A percentile compares a stretch with the other conserved stretches of the same genome.
These are phyloP conservation scores for Lophius piscatorius DNA, from an alignment of 2,113 vertebrate species.

Conservation along the genomic window DNA sequence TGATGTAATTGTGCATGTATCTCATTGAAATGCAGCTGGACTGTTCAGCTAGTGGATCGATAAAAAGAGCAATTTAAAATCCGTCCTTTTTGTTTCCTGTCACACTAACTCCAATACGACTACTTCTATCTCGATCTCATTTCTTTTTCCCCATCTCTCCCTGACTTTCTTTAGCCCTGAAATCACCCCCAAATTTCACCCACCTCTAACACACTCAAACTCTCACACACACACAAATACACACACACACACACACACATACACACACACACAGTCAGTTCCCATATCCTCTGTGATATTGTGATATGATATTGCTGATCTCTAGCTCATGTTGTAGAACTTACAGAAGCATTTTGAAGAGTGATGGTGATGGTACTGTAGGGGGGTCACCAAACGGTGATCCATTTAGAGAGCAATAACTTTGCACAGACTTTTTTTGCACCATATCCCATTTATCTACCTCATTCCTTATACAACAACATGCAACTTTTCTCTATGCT, in stretches of 20 bases:
- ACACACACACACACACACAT: not conserved
- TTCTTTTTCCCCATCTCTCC: slow-evolving; percentile 22
- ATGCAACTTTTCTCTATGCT: too few species aligned
- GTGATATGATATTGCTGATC: too few species aligned
- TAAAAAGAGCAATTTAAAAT: slow-evolving; percentile 50
- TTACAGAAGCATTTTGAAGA: slow-evolving; percentile 32
- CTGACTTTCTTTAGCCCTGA: slow-evolving; percentile 4
- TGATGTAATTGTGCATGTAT: slow-evolving; percentile 22
- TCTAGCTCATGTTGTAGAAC: slow-evolving; percentile 34
- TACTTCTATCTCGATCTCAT: too few species aligned
- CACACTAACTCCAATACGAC: too few species aligned
- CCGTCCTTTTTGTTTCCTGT: slow-evolving; percentile 40
- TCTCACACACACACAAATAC: not conserved
- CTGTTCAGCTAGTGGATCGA: slow-evolving; percentile 29
- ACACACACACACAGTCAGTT: slow-evolving; percentile 13
- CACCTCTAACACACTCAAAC: slow-evolving; percentile 10
- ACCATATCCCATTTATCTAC: too few species aligned
- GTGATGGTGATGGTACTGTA: slow-evolving; percentile 11
- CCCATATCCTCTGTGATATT: slow-evolving; percentile 37
- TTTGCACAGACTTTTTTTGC: too few species aligned
- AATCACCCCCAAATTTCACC: not conserved
- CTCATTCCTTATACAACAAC: too few species aligned
- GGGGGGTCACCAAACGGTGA: too few species aligned
- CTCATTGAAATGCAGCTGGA: slow-evolving; percentile 32
- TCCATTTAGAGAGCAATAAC: too few species aligned